phyloP scores from a whole-genome alignment of 2,113 vertebrate genomes.

The Phrynocephalus versicolor region DNA sequence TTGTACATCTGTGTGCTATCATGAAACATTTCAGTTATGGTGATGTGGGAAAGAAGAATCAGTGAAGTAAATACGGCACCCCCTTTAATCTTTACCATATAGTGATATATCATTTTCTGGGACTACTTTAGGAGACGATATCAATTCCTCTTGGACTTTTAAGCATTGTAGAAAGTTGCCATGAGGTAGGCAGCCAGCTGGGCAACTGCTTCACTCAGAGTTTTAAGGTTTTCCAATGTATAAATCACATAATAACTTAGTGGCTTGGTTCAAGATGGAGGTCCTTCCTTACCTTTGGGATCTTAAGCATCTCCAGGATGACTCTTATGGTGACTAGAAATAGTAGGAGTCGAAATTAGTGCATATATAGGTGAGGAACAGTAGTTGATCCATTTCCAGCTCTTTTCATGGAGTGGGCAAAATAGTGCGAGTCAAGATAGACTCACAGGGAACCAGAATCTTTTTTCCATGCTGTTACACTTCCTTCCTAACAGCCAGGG shows the following conservation, averaged over 20 bases:
- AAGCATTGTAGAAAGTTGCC: background rate
- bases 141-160: background rate
- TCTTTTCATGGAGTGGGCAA: background rate
- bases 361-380: background rate
- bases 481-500: background rate
- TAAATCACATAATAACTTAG: too few relatives aligned
- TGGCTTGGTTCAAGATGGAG: background rate
- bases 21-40: background rate
- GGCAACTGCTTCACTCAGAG: background rate
- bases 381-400: background rate
- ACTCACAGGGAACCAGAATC: background rate
- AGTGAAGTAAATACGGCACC: background rate
- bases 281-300: background rate
- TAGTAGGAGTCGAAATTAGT: background rate
- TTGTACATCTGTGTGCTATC: background rate
- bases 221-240: background rate
- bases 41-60: background rate
- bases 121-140: background rate
- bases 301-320: background rate
- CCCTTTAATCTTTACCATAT: background rate
- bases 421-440: too few relatives aligned
- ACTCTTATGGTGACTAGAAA: background rate
- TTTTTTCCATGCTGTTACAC: background rate
- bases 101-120: too few relatives aligned
- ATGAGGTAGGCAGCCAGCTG: background rate